Evolutionary conservation across 2,113 vertebrate genomes (phyloP).

Genomic region (Sceloporus tristichus): DNA sequence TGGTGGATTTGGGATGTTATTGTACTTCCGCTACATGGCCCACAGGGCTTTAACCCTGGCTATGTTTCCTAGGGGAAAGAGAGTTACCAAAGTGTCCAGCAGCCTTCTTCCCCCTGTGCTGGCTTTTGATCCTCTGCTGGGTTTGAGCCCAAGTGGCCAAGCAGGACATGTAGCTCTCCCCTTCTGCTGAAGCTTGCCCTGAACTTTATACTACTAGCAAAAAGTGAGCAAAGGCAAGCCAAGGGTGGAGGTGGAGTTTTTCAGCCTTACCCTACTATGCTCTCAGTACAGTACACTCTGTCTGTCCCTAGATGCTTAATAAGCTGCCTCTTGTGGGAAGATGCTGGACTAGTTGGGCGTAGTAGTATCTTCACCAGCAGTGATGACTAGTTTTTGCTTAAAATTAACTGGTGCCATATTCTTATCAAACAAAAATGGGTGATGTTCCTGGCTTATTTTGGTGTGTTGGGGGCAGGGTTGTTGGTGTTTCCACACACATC

Average conservation of each 20-base stretch:
- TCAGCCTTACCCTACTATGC: not conserved
- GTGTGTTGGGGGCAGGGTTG: not conserved
- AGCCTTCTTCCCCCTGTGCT: not conserved
- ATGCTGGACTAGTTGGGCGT: not conserved
- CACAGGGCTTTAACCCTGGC: too few species aligned
- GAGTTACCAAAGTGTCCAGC: not conserved
- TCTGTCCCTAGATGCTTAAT: too few species aligned
- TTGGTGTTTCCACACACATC: too few species aligned
- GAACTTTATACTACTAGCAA: slow-evolving; percentile 1
- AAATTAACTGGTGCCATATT: too few species aligned
- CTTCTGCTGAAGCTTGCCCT: not conserved
- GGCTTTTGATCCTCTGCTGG: not conserved
- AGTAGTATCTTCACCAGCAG: not conserved
- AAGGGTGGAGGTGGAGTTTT: not conserved
- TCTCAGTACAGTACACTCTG: not conserved
- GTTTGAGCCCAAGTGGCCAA: not conserved
- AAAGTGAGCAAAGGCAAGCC: not conserved
- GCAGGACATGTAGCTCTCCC: not conserved
- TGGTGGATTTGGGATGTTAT: too few species aligned
- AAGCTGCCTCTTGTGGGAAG: not conserved
- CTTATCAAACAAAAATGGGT: not conserved
- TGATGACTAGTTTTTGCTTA: not conserved
- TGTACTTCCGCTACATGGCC: too few species aligned
- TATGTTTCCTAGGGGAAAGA: too few species aligned
- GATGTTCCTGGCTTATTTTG: not conserved